Conservation (phyloP, 2,888 invertebrate species). For the Pseudanteris insignis region DNA sequence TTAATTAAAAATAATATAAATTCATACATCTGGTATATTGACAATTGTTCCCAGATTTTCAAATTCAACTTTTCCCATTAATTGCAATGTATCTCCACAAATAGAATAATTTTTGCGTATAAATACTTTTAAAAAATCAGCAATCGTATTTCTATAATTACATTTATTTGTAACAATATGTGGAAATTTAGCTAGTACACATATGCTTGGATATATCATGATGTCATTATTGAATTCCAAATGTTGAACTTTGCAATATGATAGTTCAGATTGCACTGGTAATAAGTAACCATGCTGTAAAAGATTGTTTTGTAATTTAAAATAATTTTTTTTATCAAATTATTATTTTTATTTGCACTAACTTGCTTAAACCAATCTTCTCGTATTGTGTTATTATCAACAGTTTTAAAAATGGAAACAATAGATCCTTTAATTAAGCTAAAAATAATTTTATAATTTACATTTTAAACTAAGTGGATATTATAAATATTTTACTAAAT, state of each 20-base stretch:
- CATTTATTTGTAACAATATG: no score
- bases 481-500: neutral
- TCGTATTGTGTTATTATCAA: conserved; percentile 9
- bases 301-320: no score
- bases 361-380: conserved; percentile 25
- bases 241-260: no score
- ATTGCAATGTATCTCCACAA: conserved; percentile 18
- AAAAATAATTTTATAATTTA: no score
- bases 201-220: no score
- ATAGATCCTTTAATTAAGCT: conserved; percentile 19
- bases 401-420: conserved; percentile 17
- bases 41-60: neutral
- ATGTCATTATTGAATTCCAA: no score
- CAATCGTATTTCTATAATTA: conserved; percentile 7
- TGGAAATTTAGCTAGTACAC: no score
- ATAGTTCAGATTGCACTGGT: no score
- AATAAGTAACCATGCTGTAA: conserved; percentile 14
- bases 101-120: conserved; percentile 13
- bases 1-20: no score
- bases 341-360: neutral
- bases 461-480: neutral
- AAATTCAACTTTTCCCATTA: conserved; percentile 21
- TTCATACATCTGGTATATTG: no score
- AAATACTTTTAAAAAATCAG: conserved; percentile 25
- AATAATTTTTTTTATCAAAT: neutral